These are phyloP conservation scores for Laterallus jamaicensis DNA, from an alignment of 2,113 vertebrate genomes.

Conservation along the genomic window DNA sequence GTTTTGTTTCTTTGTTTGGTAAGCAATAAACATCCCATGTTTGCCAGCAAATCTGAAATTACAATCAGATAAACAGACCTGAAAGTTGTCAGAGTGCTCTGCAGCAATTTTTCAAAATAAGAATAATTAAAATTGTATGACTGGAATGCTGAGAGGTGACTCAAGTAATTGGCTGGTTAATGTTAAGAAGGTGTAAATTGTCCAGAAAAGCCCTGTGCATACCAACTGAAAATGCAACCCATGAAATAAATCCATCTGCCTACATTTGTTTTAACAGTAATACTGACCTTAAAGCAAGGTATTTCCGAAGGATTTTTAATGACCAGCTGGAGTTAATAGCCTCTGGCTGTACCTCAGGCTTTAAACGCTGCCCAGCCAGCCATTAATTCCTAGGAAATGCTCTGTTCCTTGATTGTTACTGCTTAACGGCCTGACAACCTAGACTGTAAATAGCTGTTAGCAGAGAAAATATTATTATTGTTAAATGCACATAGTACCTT, in stretches of 20 bases:
- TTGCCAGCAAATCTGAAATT: background rate
- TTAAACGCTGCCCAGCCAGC: constrained; percentile 40
- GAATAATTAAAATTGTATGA: constrained; percentile 13
- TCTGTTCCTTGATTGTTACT: constrained; percentile 46
- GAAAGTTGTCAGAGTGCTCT: background rate
- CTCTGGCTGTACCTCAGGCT: constrained; percentile 43
- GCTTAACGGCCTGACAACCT: constrained; percentile 27
- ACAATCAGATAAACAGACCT: background rate
- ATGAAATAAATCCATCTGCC: constrained; percentile 55
- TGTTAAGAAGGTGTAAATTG: constrained; percentile 38
- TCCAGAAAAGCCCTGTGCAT: constrained; percentile 30
- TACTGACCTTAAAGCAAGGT: constrained; percentile 33
- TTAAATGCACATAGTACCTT: background rate
- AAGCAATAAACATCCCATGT: background rate
- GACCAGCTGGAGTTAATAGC: constrained; percentile 62
- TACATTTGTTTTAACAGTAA: constrained; percentile 55
- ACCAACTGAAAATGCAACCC: constrained; percentile 50
- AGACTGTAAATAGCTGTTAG: constrained; percentile 14
- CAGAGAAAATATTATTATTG: constrained; percentile 15
- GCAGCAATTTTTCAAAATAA: background rate
- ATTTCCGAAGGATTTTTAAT: constrained; percentile 67
- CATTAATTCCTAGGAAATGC: constrained; percentile 65
- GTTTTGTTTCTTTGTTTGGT: background rate
- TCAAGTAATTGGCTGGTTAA: constrained; percentile 21
- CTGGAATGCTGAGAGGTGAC: background rate